A percentile compares a stretch with the other conserved stretches of the same genome.
Conservation (phyloP, 1,140 invertebrate genomes). For the Aphelenchoides fujianensis region DNA sequence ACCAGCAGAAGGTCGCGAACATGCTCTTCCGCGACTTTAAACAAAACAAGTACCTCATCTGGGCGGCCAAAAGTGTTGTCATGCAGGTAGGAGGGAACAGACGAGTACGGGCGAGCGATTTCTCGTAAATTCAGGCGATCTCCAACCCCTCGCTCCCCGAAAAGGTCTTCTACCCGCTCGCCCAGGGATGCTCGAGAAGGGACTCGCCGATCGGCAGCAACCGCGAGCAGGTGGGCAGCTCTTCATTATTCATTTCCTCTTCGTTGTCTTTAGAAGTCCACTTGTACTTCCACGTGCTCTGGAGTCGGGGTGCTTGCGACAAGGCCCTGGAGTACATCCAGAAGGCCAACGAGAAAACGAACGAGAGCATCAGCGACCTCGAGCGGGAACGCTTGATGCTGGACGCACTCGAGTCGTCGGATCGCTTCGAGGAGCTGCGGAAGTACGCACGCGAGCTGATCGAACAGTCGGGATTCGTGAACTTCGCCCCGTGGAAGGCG, state of each 20-base stretch:
- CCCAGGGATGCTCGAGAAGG: constrained; percentile 78
- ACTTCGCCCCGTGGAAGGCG: neutral
- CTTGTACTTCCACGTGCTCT: constrained; percentile 30
- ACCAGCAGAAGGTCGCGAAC: constrained; percentile 84
- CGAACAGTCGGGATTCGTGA: neutral
- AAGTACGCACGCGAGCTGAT: neutral
- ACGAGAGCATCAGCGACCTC: neutral
- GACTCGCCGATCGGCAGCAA: constrained; percentile 57
- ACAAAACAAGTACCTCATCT: constrained; percentile 95
- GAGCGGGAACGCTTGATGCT: neutral
- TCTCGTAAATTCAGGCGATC: too few relatives aligned
- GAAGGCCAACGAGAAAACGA: neutral
- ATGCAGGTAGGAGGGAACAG: constrained; percentile 85
- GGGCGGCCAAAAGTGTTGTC: constrained; percentile 91
- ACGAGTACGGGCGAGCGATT: too few relatives aligned
- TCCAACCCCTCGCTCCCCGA: constrained; percentile 44
- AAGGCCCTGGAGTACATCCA: constrained; percentile 36
- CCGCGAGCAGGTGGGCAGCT: neutral
- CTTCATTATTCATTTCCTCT: neutral
- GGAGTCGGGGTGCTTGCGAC: neutral
- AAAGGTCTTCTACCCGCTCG: constrained; percentile 75
- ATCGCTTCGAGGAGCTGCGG: constrained; percentile 12
- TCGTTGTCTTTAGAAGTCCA: constrained; percentile 40
- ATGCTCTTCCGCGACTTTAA: constrained; percentile 81
- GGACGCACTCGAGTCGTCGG: neutral